A percentile compares a stretch with the other conserved stretches of the same genome.
These are phyloP conservation scores for Teinopalpus imperialis DNA, from an alignment of 2,888 invertebrate genomes.

Conservation along the genomic window DNA sequence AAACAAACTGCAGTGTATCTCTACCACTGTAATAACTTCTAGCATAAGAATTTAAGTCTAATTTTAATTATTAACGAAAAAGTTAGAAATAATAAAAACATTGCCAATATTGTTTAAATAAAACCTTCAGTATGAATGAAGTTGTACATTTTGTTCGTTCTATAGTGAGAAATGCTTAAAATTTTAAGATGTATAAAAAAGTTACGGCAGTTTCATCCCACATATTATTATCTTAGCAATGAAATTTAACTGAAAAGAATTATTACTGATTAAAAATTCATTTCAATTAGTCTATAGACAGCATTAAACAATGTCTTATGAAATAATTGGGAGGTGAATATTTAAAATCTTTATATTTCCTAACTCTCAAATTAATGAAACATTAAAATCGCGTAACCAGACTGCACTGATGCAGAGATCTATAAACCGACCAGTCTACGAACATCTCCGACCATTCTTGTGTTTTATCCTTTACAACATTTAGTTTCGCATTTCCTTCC, in stretches of 20 bases:
- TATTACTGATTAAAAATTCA: constrained; percentile 12
- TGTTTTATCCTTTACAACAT: constrained; percentile 19
- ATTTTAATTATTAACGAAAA: no score
- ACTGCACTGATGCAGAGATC: background rate
- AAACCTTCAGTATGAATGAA: background rate
- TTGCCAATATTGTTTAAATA: no score
- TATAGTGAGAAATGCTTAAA: no score
- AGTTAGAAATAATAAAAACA: no score
- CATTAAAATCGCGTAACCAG: constrained; percentile 3
- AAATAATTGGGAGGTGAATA: constrained; percentile 18
- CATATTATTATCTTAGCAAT: no score
- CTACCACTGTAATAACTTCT: no score
- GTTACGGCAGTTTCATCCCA: no score
- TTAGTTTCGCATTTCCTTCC: constrained; percentile 22
- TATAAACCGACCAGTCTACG: background rate
- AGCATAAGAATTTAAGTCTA: no score
- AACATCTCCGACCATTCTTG: constrained; percentile 2
- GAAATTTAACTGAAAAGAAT: no score
- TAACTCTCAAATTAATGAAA: constrained; percentile 10
- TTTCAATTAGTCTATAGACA: background rate
- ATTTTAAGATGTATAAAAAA: no score
- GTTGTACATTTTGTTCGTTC: no score
- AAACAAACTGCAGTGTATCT: no score
- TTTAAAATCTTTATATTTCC: constrained; percentile 21
- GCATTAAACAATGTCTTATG: constrained; percentile 12